These are phyloP conservation scores for Distichodus sexfasciatus DNA, from an alignment of 2,797 vertebrate genomes.

Conservation along the genomic window DNA sequence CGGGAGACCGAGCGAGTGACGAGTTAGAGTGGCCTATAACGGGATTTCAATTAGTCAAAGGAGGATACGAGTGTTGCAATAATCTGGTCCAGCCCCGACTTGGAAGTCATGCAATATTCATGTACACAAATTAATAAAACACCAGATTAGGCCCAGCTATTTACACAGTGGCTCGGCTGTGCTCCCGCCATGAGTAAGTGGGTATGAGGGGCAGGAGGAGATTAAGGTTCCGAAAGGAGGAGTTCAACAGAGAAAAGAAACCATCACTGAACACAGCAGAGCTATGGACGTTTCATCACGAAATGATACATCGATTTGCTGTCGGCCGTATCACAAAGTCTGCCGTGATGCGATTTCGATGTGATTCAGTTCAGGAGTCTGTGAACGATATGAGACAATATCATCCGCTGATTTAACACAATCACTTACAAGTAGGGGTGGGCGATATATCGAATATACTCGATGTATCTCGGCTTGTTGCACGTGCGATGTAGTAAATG, in stretches of 20 bases:
- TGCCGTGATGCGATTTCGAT: no score
- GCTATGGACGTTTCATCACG: no score
- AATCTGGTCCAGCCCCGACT: slow-evolving; percentile 59
- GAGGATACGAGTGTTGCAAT: slow-evolving; percentile 49
- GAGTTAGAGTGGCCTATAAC: slow-evolving; percentile 54
- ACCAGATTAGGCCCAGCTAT: slow-evolving; percentile 68
- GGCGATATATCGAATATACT: no score
- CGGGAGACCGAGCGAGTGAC: slow-evolving; percentile 53
- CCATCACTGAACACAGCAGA: no score
- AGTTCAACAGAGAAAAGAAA: slow-evolving; percentile 16
- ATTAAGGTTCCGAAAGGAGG: not conserved
- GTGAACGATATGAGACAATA: no score
- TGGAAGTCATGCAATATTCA: slow-evolving; percentile 69
- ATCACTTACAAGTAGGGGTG: no score
- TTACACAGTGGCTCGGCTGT: slow-evolving; percentile 53
- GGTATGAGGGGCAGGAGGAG: not conserved
- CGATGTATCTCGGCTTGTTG: no score
- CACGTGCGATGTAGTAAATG: no score
- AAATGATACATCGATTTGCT: no score
- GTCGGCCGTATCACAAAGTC: no score
- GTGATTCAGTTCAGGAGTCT: no score
- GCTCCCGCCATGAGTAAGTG: not conserved
- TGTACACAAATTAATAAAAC: slow-evolving; percentile 70
- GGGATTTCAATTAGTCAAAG: slow-evolving; percentile 69
- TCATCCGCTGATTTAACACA: no score